phyloP scores from a whole-genome alignment of 2,797 vertebrate genomes.

The Amniataba percoides region DNA sequence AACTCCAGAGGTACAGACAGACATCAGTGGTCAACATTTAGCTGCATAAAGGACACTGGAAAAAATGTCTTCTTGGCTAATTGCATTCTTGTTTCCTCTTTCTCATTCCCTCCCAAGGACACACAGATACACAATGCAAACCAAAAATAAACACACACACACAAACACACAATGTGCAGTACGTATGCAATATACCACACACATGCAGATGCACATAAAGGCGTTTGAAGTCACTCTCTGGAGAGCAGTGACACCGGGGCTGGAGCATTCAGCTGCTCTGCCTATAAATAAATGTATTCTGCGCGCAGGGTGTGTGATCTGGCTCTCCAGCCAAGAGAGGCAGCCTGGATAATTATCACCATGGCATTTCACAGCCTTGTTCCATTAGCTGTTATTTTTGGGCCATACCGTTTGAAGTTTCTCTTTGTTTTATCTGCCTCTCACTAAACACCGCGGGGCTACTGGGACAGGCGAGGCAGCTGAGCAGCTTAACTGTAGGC shows the following conservation, averaged over 20 bases:
- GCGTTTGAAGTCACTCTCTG: slow-evolving; percentile 79
- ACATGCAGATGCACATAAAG: slow-evolving; percentile 36
- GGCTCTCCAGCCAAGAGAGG: slow-evolving; percentile 75
- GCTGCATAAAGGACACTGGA: not conserved
- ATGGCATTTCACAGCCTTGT: slow-evolving; percentile 81
- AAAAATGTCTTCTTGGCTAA: slow-evolving; percentile 51
- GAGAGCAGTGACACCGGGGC: slow-evolving; percentile 79
- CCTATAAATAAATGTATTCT: slow-evolving; percentile 85
- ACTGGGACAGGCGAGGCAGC: slow-evolving; percentile 69
- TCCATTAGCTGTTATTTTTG: slow-evolving; percentile 83
- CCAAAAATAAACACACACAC: not conserved
- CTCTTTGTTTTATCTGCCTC: slow-evolving; percentile 79
- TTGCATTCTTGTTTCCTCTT: slow-evolving; percentile 51
- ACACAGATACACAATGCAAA: not conserved
- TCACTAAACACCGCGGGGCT: slow-evolving; percentile 75
- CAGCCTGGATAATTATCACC: slow-evolving; percentile 84
- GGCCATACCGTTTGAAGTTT: slow-evolving; percentile 81
- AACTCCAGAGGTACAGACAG: slow-evolving; percentile 1
- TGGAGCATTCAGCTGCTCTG: slow-evolving; percentile 73
- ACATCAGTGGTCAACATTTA: slow-evolving; percentile 3
- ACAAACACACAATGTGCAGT: not conserved
- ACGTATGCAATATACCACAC: slow-evolving; percentile 28
- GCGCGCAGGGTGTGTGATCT: slow-evolving; percentile 70
- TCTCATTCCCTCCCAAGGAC: slow-evolving; percentile 36
- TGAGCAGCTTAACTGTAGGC: slow-evolving; percentile 74